Base-by-base conservation (phyloP, 1,140 invertebrate genomes). In the Rhyacophila brunnea region DNA sequence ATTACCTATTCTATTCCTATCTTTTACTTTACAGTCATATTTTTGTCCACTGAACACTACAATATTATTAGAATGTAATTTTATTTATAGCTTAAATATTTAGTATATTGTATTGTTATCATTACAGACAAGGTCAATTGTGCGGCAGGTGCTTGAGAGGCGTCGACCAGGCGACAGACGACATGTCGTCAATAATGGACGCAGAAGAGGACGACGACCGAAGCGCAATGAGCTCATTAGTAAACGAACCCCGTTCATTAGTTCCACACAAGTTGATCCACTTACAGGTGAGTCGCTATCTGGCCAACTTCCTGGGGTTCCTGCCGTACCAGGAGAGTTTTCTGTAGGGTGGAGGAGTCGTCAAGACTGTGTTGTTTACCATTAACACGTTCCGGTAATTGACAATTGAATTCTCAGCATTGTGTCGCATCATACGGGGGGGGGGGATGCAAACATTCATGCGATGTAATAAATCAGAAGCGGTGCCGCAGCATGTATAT, bases 61-160 rank as follows among this genome's bases (percentile, higher is more conserved):
- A n/a, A n/a, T n/a, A n/a, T n/a, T n/a, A n/a, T n/a, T n/a, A n/a
- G n/a, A n/a, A n/a, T n/a, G n/a, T n/a, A n/a, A n/a, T n/a, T n/a
- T n/a, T n/a, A n/a, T n/a, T n/a, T n/a, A n/a, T n/a, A n/a, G n/a
- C n/a, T n/a, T n/a, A n/a, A n/a, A n/a, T n/a, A n/a, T n/a, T n/a
- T n/a, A n/a, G n/a, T n/a, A n/a, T n/a, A 9, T 28, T 28, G 23
- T 0, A 28, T 35, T 20, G 15, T 51, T 52, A 28, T 14, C 13
- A 67, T 75, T 72, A 1, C 68, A 90, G 88, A 69, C 86, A 89
- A 80, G 89, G 88, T 2, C 86, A 90, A 68, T 77, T 91, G 53
- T 92, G 89, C 68, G 84, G 85, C 53, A 84, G 88, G 62, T 93
- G 91, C 68, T 76, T 92, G 18, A 80, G 89, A 20, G 80, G 79